Percentiles rank a stretch among this genome's conserved stretches.
These are phyloP conservation scores for Neomonachus schauinslandi DNA, from an alignment of 2,113 vertebrate species.

Conservation along the genomic window DNA sequence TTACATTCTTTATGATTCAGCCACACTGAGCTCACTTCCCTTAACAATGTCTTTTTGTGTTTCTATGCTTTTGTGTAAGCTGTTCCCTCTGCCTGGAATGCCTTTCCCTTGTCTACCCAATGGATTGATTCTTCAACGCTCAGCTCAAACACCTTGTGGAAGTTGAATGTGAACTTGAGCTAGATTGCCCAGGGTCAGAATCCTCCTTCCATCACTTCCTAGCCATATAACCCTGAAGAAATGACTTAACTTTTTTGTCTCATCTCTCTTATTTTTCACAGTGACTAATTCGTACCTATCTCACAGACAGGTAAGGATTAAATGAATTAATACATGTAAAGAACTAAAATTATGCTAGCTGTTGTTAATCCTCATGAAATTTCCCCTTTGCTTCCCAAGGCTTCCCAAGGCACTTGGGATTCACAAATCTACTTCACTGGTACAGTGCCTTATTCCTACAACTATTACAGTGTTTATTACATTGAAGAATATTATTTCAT, in stretches of 20 bases:
- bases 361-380: not conserved
- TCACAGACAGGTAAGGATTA: not conserved
- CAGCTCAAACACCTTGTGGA: not conserved
- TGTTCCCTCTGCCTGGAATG: not conserved
- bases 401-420: not conserved
- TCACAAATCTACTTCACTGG: not conserved
- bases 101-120: not conserved
- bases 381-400: not conserved
- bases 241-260: not conserved
- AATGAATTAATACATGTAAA: not conserved
- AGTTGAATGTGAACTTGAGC: not conserved
- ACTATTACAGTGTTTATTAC: not conserved
- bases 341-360: not conserved
- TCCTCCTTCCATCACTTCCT: not conserved
- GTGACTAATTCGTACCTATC: not conserved
- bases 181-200: not conserved
- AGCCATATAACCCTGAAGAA: not conserved
- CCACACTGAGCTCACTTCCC: not conserved
- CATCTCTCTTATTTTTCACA: not conserved
- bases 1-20: not conserved
- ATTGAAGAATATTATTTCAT: not conserved
- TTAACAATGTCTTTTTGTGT: not conserved
- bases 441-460: not conserved
- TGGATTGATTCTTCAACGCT: slow-evolving; percentile 5
- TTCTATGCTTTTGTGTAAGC: not conserved